phyloP scores from a whole-genome alignment of 35 echinoderm and acorn worm genomes.

The Stichopus chloronotus region DNA sequence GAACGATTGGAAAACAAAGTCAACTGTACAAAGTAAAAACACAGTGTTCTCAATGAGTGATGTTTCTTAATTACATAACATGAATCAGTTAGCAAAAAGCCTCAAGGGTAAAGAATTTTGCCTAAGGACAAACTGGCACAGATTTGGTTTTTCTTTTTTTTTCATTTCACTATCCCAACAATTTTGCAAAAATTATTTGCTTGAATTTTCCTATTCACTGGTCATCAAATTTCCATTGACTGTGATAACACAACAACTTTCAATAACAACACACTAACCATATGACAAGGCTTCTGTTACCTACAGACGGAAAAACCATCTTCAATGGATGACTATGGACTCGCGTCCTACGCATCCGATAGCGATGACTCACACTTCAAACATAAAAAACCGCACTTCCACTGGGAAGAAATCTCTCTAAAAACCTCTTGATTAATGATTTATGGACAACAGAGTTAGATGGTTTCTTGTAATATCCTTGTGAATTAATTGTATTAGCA shows the following conservation, averaged over 20 bases:
- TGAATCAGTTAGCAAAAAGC: constrained; percentile 38
- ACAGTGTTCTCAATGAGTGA: constrained; percentile 17
- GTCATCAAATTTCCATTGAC: background rate
- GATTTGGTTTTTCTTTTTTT: constrained; percentile 1
- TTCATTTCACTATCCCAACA: background rate
- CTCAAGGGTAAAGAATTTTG: background rate
- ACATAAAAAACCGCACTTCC: too few relatives aligned
- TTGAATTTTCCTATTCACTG: background rate
- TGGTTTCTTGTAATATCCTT: too few relatives aligned
- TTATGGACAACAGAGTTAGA: too few relatives aligned
- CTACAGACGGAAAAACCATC: too few relatives aligned
- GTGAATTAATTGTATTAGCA: too few relatives aligned
- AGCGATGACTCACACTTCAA: too few relatives aligned
- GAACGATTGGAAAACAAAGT: constrained; percentile 37
- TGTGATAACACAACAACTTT: background rate
- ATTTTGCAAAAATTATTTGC: background rate
- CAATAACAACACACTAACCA: too few relatives aligned
- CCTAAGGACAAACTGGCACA: background rate
- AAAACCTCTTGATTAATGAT: too few relatives aligned
- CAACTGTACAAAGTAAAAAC: constrained; percentile 29
- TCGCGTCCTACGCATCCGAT: too few relatives aligned
- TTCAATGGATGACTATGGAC: too few relatives aligned
- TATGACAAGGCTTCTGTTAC: too few relatives aligned
- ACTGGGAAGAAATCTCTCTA: too few relatives aligned
- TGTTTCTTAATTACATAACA: constrained; percentile 36